phyloP scores from a whole-genome alignment of 2,113 vertebrate genomes.

The Malurus elegans region DNA sequence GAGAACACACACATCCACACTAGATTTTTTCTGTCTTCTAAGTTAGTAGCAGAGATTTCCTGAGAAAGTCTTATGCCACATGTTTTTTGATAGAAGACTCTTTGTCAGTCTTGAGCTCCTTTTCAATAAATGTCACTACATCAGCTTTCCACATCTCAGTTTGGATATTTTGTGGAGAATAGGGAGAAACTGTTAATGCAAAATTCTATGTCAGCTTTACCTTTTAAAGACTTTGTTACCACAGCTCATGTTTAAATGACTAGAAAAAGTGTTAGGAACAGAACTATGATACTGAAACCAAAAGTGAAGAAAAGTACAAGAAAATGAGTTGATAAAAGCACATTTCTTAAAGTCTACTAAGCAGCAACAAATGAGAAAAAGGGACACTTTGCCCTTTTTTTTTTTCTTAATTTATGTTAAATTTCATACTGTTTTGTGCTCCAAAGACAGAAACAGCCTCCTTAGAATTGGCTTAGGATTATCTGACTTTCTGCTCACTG shows the following conservation, averaged over 20 bases:
- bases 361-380: not conserved
- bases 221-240: not conserved
- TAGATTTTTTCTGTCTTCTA: not conserved
- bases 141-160: not conserved
- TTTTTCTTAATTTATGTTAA: not conserved
- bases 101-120: rapidly evolving
- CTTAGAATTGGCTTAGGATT: not conserved
- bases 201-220: not conserved
- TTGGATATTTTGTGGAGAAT: not conserved
- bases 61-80: not conserved
- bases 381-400: rapidly evolving
- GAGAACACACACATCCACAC: not conserved
- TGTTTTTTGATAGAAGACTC: not conserved
- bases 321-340: not conserved
- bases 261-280: not conserved
- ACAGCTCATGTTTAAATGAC: not conserved
- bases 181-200: not conserved
- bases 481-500: not conserved
- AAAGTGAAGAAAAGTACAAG: not conserved
- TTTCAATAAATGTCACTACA: not conserved
- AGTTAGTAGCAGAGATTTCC: not conserved
- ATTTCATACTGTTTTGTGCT: not conserved
- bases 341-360: not conserved
- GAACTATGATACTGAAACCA: not conserved
- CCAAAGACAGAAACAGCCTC: not conserved